Evolutionary conservation across 2,888 invertebrate species (phyloP).

Genomic region (Apocheima hispidaria): DNA sequence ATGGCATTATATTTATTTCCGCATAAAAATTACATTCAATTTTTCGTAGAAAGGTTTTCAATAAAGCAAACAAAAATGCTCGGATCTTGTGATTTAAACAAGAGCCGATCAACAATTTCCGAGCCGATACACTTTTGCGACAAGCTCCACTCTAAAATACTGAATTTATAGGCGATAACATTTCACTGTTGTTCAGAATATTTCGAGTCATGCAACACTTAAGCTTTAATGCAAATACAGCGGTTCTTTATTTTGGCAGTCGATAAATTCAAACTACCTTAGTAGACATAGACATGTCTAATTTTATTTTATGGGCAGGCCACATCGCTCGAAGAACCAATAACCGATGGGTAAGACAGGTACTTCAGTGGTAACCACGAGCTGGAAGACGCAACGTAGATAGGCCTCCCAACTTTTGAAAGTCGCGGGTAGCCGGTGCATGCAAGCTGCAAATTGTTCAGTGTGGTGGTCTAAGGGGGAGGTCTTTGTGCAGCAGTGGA

Average conservation of each 20-base stretch:
- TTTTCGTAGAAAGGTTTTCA: neutral
- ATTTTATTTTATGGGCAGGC: no score
- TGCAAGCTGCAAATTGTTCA: no score
- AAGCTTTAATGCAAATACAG: constrained; percentile 12
- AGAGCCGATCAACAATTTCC: neutral
- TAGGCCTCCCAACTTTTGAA: no score
- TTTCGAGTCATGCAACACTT: constrained; percentile 19
- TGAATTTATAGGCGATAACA: constrained; percentile 35
- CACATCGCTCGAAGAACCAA: no score
- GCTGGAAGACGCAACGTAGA: no score
- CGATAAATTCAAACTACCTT: constrained; percentile 1
- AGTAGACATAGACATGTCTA: neutral
- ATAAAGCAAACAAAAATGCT: neutral
- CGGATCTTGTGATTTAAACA: neutral
- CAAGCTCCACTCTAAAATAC: constrained; percentile 18
- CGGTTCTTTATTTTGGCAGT: constrained; percentile 4
- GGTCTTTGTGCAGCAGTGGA: no score
- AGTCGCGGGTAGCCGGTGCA: no score
- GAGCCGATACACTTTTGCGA: constrained; percentile 6
- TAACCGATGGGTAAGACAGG: no score
- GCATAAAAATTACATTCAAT: neutral
- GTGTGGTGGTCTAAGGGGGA: no score
- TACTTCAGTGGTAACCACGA: no score
- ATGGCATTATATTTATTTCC: no score
- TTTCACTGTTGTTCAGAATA: constrained; percentile 32